Percentiles rank a stretch among this genome's conserved stretches.
Conservation (phyloP, 2,888 invertebrate genomes). For the Heteromyza rotundicornis region DNA sequence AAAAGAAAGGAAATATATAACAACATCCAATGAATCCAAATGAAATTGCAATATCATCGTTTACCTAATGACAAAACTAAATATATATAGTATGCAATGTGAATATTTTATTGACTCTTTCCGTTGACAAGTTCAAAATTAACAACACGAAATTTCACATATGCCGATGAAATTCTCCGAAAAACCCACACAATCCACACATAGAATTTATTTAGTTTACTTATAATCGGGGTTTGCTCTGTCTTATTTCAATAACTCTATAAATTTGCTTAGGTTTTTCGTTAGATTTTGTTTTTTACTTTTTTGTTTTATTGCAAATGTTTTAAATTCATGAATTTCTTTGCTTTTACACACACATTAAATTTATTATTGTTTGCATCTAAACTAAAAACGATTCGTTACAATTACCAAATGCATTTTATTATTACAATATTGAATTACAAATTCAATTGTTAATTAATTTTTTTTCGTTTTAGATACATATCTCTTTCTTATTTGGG, state of each 20-base stretch:
- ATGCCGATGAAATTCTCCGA: background rate
- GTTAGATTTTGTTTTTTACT: conserved; percentile 17
- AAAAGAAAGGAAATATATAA: too few relatives aligned
- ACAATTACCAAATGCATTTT: conserved; percentile 50
- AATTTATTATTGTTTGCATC: conserved; percentile 50
- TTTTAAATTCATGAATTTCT: conserved; percentile 29
- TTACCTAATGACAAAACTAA: too few relatives aligned
- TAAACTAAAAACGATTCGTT: conserved; percentile 49
- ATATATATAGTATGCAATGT: too few relatives aligned
- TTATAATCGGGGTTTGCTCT: too few relatives aligned
- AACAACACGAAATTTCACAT: too few relatives aligned
- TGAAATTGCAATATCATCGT: too few relatives aligned
- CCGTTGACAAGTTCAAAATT: too few relatives aligned
- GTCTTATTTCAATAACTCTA: too few relatives aligned
- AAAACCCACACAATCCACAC: background rate
- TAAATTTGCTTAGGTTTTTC: too few relatives aligned
- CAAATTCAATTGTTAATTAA: conserved; percentile 28
- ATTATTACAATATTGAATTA: conserved; percentile 22
- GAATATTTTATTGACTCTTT: too few relatives aligned
- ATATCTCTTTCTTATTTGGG: conserved; percentile 18
- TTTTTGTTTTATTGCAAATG: conserved; percentile 22
- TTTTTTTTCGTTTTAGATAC: conserved; percentile 32
- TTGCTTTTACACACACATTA: conserved; percentile 46
- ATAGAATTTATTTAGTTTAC: too few relatives aligned
- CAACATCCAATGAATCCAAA: too few relatives aligned